A percentile compares a stretch with the other conserved stretches of the same genome.
Conservation (phyloP, 2,113 vertebrate species). For the Peromyscus leucopus region DNA sequence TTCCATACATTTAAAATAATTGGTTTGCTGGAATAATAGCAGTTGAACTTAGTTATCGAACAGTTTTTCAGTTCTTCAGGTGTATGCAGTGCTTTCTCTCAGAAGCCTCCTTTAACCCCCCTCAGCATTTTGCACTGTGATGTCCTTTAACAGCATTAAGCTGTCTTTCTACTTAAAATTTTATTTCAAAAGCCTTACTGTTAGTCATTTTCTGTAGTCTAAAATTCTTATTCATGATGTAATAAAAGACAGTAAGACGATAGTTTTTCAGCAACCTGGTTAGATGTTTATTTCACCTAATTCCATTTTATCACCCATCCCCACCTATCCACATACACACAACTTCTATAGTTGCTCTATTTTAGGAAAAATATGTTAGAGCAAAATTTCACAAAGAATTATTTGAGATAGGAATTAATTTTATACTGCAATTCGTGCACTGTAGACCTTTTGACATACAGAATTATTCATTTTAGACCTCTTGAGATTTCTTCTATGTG, state of each 20-base stretch:
- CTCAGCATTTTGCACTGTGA: neutral
- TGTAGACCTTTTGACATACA: neutral
- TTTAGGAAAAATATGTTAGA: neutral
- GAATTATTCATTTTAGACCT: slow-evolving; percentile 27
- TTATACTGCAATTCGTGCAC: neutral
- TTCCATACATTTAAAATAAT: neutral
- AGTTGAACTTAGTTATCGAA: slow-evolving; percentile 7
- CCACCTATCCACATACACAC: neutral
- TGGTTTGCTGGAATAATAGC: neutral
- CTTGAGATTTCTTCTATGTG: neutral
- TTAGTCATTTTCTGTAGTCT: neutral
- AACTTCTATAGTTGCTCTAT: neutral
- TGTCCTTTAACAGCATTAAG: neutral
- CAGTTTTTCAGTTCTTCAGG: neutral
- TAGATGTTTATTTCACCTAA: neutral
- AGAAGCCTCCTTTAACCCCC: neutral
- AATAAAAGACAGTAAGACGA: neutral
- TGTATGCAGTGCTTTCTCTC: neutral
- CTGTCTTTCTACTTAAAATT: neutral
- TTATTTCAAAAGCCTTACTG: slow-evolving; percentile 31
- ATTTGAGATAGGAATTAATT: slow-evolving; percentile 39
- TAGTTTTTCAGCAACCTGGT: slow-evolving; percentile 22
- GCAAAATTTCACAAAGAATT: slow-evolving; percentile 21
- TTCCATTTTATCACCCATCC: neutral
- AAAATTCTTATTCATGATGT: slow-evolving; percentile 16